Conservation (phyloP, 2,113 vertebrate genomes). For the Chaenocephalus aceratus region DNA sequence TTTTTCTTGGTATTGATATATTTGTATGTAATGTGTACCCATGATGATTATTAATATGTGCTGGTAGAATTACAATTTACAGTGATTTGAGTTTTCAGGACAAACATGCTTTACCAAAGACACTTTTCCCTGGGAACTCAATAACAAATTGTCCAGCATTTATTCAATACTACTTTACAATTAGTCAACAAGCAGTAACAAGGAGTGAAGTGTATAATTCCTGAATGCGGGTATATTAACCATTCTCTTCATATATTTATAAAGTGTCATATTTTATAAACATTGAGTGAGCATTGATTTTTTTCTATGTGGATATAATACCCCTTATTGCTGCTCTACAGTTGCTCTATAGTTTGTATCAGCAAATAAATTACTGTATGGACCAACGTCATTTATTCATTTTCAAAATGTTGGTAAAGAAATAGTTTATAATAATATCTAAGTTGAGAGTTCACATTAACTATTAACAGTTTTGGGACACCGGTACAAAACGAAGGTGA, state of each 20-base stretch:
- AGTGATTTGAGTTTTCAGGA: not conserved
- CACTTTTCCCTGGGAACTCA: not conserved
- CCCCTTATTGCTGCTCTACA: not conserved
- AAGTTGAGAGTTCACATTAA: not conserved
- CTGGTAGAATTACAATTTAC: slow-evolving; percentile 3
- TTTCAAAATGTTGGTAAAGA: slow-evolving; percentile 8
- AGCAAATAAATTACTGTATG: slow-evolving; percentile 16
- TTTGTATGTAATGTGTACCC: slow-evolving; percentile 20
- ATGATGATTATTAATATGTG: slow-evolving; percentile 8
- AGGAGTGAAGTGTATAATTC: not conserved
- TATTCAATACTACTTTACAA: not conserved
- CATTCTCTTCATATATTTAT: not conserved
- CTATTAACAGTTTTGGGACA: not conserved
- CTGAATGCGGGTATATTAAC: too few relatives aligned
- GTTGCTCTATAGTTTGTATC: slow-evolving; percentile 10
- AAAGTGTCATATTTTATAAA: slow-evolving; percentile 8
- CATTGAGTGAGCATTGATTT: not conserved
- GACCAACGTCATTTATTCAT: slow-evolving; percentile 38
- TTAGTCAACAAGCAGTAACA: not conserved
- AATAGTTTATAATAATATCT: slow-evolving; percentile 7
- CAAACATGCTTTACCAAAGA: not conserved
- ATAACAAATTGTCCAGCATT: not conserved
- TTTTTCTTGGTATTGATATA: not conserved
- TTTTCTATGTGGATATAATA: slow-evolving; percentile 15
- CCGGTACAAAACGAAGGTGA: slow-evolving; percentile 11